Evolutionary conservation across 2,888 invertebrate species (phyloP).

Genomic region (Ischnura elegans): DNA sequence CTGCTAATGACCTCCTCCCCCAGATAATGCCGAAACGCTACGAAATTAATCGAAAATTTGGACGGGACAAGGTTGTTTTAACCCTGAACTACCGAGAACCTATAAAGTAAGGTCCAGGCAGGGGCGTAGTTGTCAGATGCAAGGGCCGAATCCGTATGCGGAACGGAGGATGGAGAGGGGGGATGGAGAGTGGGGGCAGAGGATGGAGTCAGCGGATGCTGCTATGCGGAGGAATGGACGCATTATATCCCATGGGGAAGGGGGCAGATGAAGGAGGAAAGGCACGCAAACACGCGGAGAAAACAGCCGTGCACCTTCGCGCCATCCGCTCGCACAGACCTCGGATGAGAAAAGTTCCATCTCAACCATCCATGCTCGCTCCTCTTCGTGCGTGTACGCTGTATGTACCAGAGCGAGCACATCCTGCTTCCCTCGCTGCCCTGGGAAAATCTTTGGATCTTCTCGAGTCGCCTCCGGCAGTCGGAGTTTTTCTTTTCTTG

Average conservation of each 20-base stretch:
- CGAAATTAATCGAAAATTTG: no score
- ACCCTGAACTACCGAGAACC: no score
- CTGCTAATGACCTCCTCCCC: no score
- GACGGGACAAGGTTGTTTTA: no score
- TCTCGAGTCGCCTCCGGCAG: background rate
- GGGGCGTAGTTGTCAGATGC: background rate
- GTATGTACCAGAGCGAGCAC: background rate
- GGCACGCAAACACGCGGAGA: background rate
- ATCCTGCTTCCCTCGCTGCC: background rate
- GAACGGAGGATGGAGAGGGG: background rate
- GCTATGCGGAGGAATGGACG: constrained; percentile 38
- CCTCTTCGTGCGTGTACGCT: constrained; percentile 15
- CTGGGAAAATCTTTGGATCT: background rate
- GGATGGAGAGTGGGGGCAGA: background rate
- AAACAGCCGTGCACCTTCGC: background rate
- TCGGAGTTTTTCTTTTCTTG: no score
- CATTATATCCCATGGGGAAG: background rate
- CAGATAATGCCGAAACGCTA: no score
- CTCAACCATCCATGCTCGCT: background rate
- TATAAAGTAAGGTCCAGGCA: background rate
- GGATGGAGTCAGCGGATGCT: background rate
- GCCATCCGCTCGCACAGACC: constrained; percentile 1
- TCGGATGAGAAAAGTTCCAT: background rate
- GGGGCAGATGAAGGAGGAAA: background rate
- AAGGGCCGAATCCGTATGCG: constrained; percentile 26